Base-by-base conservation (phyloP, 1,140 invertebrate species). In the Apis mellifera region DNA sequence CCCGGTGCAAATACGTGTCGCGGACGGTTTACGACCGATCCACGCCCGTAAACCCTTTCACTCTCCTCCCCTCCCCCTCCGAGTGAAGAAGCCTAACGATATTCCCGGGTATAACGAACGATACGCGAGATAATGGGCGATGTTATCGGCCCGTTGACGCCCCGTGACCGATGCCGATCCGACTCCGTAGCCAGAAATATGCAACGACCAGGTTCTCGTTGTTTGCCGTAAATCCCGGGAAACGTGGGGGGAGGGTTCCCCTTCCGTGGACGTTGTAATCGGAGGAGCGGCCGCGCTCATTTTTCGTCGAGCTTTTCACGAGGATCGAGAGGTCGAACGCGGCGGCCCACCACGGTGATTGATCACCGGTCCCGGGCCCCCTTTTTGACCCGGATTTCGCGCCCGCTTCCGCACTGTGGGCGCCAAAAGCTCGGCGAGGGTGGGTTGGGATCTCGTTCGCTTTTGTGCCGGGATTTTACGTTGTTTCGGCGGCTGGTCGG, bases 61-160 rank as follows among this genome's bases (percentile, higher is more conserved):
- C 32, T 5, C 32, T n/a, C 4, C 32, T 32, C 1, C 26, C 32
- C 32, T 32, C 84, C 89, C 85, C 77, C 62, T 26, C 15, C 75
- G 85, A 82, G 83, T 78, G 85, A 88, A 86, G 88, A 86, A 86
- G 84, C 64, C 64, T 66, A 66, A 66, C 26, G 64, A 42, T 66
- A 68, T 85, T 84, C 79, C 21, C 23, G 9, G 57, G 42, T 73
- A 78, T 90, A 92, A 92, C 85, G 88, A 89, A 90, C 85, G 89
- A 89, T 89, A 82, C 75, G 87, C 82, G 85, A 85, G 85, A 90
- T 91, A 92, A 90, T 89, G 84, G 86, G 8, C 73, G 86, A 90
- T 87, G 85, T 76, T 89, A 90, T 89, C 87, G 84, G 4, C 17
- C 62, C 64, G 77, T 78, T 42, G 68, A 52, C 57, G 65, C 26